Conservation (phyloP, 1,140 invertebrate genomes). For the Euura lappo region DNA sequence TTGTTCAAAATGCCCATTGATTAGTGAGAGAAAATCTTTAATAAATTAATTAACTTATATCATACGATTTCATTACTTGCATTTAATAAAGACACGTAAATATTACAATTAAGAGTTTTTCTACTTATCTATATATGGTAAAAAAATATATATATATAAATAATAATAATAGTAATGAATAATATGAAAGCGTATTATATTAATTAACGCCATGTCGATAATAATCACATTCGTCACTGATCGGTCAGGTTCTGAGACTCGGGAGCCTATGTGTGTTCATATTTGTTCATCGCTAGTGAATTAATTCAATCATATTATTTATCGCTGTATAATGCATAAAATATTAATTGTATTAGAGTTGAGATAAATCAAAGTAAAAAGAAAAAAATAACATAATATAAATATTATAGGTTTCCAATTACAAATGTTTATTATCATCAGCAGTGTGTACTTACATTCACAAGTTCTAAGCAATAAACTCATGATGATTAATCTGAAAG, state of each 20-base stretch:
- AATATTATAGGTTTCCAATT: no score
- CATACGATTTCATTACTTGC: constrained; percentile 36
- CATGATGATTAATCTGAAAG: background rate
- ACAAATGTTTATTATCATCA: background rate
- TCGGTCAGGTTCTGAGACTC: constrained; percentile 1
- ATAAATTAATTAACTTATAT: constrained; percentile 28
- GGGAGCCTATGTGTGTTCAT: background rate
- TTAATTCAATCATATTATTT: background rate
- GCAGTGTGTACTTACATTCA: background rate
- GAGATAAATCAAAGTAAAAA: no score
- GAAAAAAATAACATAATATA: no score
- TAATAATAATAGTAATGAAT: constrained; percentile 25
- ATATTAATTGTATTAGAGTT: background rate
- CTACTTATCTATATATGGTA: constrained; percentile 52
- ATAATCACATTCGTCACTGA: constrained; percentile 45
- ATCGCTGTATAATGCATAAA: background rate
- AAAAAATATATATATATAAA: constrained; percentile 24
- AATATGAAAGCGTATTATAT: constrained; percentile 23
- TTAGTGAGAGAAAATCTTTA: constrained; percentile 32
- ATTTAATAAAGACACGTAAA: constrained; percentile 36
- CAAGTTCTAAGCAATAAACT: background rate
- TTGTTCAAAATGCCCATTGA: constrained; percentile 33
- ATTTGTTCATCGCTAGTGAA: constrained; percentile 1
- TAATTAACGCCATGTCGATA: constrained; percentile 35
- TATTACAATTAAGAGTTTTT: constrained; percentile 46